Percentiles rank a stretch among this genome's conserved stretches.
These are phyloP conservation scores for Ashinkailepas kermadecensis DNA, from an alignment of 2,888 invertebrate species.

Conservation along the genomic window DNA sequence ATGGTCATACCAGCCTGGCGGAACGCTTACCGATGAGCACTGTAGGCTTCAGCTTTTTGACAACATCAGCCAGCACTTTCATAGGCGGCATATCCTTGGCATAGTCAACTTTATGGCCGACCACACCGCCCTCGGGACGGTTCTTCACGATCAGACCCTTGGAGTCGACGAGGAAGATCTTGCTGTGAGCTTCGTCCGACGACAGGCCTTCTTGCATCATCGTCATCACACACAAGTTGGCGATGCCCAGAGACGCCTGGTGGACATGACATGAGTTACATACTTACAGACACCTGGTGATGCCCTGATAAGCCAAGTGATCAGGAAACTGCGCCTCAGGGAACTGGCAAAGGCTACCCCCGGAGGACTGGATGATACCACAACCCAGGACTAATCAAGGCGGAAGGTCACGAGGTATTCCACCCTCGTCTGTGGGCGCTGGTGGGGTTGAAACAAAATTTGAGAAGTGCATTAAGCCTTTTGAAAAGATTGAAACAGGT, in stretches of 20 bases:
- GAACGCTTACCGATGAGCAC: constrained; percentile 71
- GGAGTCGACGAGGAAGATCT: constrained; percentile 94
- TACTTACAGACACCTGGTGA: too few relatives aligned
- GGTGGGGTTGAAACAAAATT: too few relatives aligned
- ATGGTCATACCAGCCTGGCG: too few relatives aligned
- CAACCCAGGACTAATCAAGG: too few relatives aligned
- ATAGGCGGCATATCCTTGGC: constrained; percentile 70
- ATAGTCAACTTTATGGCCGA: constrained; percentile 67
- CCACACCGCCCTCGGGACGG: constrained; percentile 61
- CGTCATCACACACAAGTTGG: constrained; percentile 81
- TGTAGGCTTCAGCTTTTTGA: constrained; percentile 71
- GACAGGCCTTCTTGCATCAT: constrained; percentile 77
- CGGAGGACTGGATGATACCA: too few relatives aligned
- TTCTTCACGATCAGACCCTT: constrained; percentile 85
- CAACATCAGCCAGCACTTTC: constrained; percentile 69
- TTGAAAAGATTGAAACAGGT: too few relatives aligned
- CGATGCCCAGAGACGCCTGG: constrained; percentile 88
- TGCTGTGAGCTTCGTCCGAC: constrained; percentile 63
- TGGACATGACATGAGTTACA: constrained; percentile 24
- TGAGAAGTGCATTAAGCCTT: too few relatives aligned
- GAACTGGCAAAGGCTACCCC: too few relatives aligned
- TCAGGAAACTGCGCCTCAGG: too few relatives aligned
- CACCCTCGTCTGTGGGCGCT: too few relatives aligned
- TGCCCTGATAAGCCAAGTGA: too few relatives aligned
- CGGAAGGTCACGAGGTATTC: too few relatives aligned